A percentile compares a stretch with the other conserved stretches of the same genome.
Conservation (phyloP, 2,797 vertebrate species). For the Buceros bicornis region DNA sequence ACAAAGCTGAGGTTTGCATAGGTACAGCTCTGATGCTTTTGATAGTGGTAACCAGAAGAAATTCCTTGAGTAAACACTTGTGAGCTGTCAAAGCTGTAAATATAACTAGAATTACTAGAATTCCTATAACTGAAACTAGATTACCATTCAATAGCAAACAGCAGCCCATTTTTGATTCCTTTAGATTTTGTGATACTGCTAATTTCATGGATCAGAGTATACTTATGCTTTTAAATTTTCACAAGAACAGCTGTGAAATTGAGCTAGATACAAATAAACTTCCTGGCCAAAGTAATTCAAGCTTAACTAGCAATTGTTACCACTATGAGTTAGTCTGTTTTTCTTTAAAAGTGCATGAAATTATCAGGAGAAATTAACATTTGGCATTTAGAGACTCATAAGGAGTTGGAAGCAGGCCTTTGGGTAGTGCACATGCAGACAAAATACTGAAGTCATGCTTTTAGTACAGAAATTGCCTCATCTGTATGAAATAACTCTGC, state of each 20-base stretch:
- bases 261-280: background rate
- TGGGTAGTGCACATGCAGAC: background rate
- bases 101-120: background rate
- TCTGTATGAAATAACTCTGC: background rate
- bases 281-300: background rate
- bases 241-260: background rate
- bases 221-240: background rate
- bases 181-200: background rate
- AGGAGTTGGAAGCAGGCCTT: background rate
- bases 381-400: background rate
- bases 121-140: background rate
- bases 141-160: background rate
- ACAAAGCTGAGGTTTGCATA: background rate
- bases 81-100: background rate
- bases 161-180: background rate
- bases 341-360: background rate
- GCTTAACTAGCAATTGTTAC: background rate
- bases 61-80: background rate
- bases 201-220: background rate
- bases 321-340: background rate
- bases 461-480: background rate
- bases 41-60: background rate
- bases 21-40: background rate
- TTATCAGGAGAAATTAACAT: background rate
- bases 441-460: background rate